Conservation (phyloP, 2,888 invertebrate species). For the Netelia melanura region DNA sequence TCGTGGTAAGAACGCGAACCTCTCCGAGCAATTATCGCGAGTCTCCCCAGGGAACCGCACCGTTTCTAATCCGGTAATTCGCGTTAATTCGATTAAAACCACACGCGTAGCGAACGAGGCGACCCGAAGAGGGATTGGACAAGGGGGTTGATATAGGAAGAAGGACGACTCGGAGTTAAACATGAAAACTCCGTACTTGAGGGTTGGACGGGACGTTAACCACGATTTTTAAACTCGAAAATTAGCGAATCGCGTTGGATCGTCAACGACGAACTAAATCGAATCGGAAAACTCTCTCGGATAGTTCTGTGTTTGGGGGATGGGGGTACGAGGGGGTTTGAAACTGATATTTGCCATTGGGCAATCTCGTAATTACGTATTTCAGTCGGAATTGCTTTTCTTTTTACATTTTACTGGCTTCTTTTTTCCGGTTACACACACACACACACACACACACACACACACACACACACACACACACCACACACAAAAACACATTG, state of each 20-base stretch:
- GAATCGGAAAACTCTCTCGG: slow-evolving; percentile 40
- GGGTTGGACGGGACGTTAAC: slow-evolving; percentile 9
- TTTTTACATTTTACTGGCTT: not conserved
- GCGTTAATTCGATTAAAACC: slow-evolving; percentile 66
- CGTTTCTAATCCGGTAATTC: slow-evolving; percentile 67
- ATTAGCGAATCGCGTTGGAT: slow-evolving; percentile 59
- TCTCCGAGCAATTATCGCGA: slow-evolving; percentile 63
- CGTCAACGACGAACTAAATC: slow-evolving; percentile 45
- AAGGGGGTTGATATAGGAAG: slow-evolving; percentile 16
- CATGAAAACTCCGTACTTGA: not conserved
- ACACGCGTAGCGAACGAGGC: slow-evolving; percentile 1
- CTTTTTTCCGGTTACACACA: too few relatives aligned
- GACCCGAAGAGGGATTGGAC: not conserved
- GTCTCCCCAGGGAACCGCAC: slow-evolving; percentile 42
- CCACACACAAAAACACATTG: not conserved
- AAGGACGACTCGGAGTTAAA: not conserved
- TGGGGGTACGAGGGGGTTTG: too few relatives aligned
- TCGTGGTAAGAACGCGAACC: slow-evolving; percentile 49
- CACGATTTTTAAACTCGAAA: slow-evolving; percentile 52
- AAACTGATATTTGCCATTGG: too few relatives aligned
- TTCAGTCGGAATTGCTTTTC: not conserved
- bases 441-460: too few relatives aligned
- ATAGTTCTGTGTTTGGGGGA: not conserved
- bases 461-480: too few relatives aligned
- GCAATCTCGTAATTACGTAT: too few relatives aligned